Evolutionary conservation across 2,888 invertebrate genomes (phyloP), one percentile per base, ranked within the genome.

Genomic region (Lamproptera curius): DNA sequence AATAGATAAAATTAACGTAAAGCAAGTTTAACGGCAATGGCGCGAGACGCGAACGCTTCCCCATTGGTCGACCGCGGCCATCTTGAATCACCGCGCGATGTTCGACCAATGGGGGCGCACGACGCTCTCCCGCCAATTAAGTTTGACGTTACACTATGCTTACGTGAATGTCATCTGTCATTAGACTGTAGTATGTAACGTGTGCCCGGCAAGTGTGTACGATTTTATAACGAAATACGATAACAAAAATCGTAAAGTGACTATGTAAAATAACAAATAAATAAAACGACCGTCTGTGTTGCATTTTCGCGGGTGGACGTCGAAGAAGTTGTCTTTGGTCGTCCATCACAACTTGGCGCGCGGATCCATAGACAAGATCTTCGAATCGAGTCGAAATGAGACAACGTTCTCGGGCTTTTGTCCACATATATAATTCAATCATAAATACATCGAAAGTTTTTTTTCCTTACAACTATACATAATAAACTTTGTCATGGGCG

Each of bases 211-310:
- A 44, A 49, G 11, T 31, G 11, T 11, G 31, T 11, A 13, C 31
- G 31, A 2, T n/a, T n/a, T n/a, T n/a, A n/a, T 31, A 13, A 31
- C n/a, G 11, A 31, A 2, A 31, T 3, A 28, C 8, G 9, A 28
- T 1, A 31, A 31, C 13, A n/a, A 31, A 31, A 31, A n/a, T n/a
- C n/a, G n/a, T n/a, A n/a, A n/a, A 31, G 13, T 2, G 34, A 39
- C 36, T 16, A 37, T 31, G 44, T 46, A 46, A 50, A 42, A 57
- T 57, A 57, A 51, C 50, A 54, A 55, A 54, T 53, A 46, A 36
- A 52, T 52, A 54, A 62, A 60, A 67, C 79, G 81, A 84, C 86
- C 86, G 86, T 87, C 86, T 87, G 70, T 87, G 86, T 87, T 87
- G 86, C 86, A 87, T 86, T 87, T 86, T 84, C 86, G 76, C 77